Base-by-base conservation (phyloP, 1,140 invertebrate species). In the Gonioctena quinquepunctata region DNA sequence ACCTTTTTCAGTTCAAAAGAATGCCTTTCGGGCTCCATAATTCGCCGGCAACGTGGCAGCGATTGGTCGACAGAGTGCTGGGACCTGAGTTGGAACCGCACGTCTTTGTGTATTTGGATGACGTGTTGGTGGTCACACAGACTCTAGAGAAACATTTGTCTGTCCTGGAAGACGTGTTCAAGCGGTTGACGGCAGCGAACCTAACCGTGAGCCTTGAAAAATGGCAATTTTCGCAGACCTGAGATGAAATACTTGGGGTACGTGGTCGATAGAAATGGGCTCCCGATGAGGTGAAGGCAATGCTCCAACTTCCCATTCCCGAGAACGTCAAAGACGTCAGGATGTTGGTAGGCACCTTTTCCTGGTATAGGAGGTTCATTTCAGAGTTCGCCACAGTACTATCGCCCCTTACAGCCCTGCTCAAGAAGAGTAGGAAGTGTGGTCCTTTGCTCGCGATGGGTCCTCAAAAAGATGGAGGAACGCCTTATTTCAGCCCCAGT, bases 1-100 rank as follows among this genome's bases (percentile, higher is more conserved):
- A 77, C 0, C 49, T 80, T 1, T 80, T 64, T 68, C 75, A 81
- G 11, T 82, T 78, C 66, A 76, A 72, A 27, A n/a, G 33, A 11
- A 78, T 75, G 63, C 66, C 78, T 4, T n/a, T n/a, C n/a, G n/a
- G n/a, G n/a, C n/a, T n/a, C n/a, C n/a, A n/a, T n/a, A n/a, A n/a
- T n/a, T n/a, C n/a, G n/a, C n/a, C n/a, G n/a, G n/a, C n/a, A n/a
- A n/a, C n/a, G n/a, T n/a, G n/a, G n/a, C n/a, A n/a, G n/a, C n/a
- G n/a, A n/a, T n/a, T n/a, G n/a, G n/a, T n/a, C n/a, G n/a, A n/a
- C n/a, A n/a, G n/a, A n/a, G n/a, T n/a, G n/a, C n/a, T n/a, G n/a
- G n/a, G n/a, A n/a, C n/a, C n/a, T n/a, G n/a, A n/a, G n/a, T n/a
- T n/a, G n/a, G n/a, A n/a, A n/a, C n/a, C n/a, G n/a, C n/a, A n/a